A percentile compares a stretch with the other conserved stretches of the same genome.
Conservation (phyloP, 2,113 vertebrate genomes). For the Grammomys dolichurus region DNA sequence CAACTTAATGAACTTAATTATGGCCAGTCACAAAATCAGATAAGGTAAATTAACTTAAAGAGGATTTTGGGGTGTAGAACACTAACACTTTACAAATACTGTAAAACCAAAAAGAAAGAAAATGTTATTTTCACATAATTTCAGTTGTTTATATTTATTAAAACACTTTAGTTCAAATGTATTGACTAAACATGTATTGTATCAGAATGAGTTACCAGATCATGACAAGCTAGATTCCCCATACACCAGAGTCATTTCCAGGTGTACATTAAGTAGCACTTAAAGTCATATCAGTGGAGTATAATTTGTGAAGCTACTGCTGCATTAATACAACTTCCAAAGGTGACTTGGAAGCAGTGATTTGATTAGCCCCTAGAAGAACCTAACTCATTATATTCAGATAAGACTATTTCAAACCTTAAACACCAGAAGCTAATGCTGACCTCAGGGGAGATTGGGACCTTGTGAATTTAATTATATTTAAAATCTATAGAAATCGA, state of each 20-base stretch:
- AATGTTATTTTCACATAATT: not conserved
- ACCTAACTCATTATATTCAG: slow-evolving; percentile 40
- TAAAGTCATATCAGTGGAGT: slow-evolving; percentile 57
- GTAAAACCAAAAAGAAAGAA: not conserved
- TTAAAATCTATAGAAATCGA: slow-evolving; percentile 59
- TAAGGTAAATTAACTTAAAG: not conserved
- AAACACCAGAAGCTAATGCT: slow-evolving; percentile 47
- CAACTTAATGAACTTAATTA: not conserved
- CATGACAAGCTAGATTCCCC: not conserved
- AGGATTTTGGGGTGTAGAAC: too few species aligned
- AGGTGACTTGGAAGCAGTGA: slow-evolving; percentile 34
- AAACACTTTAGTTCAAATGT: slow-evolving; percentile 2
- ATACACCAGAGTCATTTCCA: slow-evolving; percentile 27
- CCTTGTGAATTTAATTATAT: not conserved
- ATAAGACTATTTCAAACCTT: slow-evolving; percentile 44
- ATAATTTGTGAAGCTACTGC: slow-evolving; percentile 61
- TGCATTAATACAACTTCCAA: slow-evolving; percentile 63
- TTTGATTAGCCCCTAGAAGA: slow-evolving; percentile 47
- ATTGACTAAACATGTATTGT: not conserved
- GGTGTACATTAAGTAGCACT: slow-evolving; percentile 51
- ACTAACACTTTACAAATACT: not conserved
- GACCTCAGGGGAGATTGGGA: not conserved
- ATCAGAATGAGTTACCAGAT: slow-evolving; percentile 37
- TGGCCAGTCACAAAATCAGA: not conserved
- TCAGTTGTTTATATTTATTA: slow-evolving; percentile 35